These are phyloP conservation scores for Amphipoea lucens DNA, from an alignment of 2,888 invertebrate species.

Conservation along the genomic window DNA sequence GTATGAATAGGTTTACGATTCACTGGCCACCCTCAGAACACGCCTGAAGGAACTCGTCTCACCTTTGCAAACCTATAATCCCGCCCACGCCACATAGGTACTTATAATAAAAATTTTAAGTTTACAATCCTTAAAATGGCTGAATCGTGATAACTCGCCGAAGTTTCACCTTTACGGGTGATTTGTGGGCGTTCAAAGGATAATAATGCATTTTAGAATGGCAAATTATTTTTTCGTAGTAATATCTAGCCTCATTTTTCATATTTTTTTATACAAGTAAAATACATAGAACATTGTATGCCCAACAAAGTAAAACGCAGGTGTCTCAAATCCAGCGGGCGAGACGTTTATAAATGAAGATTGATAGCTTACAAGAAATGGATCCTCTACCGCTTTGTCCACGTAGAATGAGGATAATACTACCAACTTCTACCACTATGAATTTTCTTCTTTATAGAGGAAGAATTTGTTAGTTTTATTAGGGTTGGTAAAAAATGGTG, in stretches of 20 bases:
- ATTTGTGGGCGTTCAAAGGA: conserved; percentile 16
- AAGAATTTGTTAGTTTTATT: conserved; percentile 2
- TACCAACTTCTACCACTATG: neutral
- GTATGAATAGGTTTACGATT: conserved; percentile 45
- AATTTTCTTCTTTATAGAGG: neutral
- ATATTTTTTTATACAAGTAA: neutral
- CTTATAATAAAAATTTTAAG: conserved; percentile 23
- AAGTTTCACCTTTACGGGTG: conserved; percentile 24
- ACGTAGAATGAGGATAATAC: neutral
- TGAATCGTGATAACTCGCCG: conserved; percentile 13
- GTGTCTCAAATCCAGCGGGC: neutral
- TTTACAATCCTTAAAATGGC: conserved; percentile 12
- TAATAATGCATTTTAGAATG: conserved; percentile 2
- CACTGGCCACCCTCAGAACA: conserved; percentile 40
- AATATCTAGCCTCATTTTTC: neutral
- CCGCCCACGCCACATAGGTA: conserved; percentile 6
- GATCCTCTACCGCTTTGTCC: conserved; percentile 8
- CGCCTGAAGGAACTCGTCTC: conserved; percentile 13
- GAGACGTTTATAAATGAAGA: conserved; percentile 30
- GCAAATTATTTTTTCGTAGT: neutral
- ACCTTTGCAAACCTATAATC: conserved; percentile 32
- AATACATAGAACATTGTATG: neutral
- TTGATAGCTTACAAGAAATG: conserved; percentile 9
- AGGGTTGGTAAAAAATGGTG: too few relatives aligned
- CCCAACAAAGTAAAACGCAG: conserved; percentile 6